A percentile compares a stretch with the other conserved stretches of the same genome.
Conservation (phyloP, 2,797 vertebrate genomes). For the Oreonectes daqikongensis region DNA sequence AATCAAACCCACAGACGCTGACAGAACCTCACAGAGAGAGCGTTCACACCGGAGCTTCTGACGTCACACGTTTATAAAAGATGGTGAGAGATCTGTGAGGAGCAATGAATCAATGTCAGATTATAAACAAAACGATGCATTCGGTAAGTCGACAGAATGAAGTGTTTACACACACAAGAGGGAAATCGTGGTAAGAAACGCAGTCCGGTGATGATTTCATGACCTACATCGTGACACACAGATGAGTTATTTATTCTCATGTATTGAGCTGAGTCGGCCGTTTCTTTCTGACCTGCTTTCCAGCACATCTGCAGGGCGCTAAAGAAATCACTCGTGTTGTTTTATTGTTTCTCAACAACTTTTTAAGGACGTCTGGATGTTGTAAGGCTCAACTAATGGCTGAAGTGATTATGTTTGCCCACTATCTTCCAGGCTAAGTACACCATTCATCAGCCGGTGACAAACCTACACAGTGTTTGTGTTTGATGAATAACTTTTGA, state of each 20-base stretch:
- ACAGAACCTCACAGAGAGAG: background rate
- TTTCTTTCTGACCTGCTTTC: slow-evolving; percentile 13
- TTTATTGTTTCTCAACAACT: slow-evolving; percentile 42
- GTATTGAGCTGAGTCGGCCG: background rate
- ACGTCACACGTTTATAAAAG: too few relatives aligned
- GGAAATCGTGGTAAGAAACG: background rate
- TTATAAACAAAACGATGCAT: too few relatives aligned
- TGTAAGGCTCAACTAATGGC: slow-evolving; percentile 28
- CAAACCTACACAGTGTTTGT: slow-evolving; percentile 43
- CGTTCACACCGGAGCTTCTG: background rate
- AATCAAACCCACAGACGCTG: slow-evolving; percentile 14
- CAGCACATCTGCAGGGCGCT: background rate
- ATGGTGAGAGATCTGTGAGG: too few relatives aligned
- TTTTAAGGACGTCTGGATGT: slow-evolving; percentile 27
- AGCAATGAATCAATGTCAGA: too few relatives aligned
- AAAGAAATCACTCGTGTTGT: slow-evolving; percentile 3
- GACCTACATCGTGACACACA: background rate
- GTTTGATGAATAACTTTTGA: slow-evolving; percentile 55
- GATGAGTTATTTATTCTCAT: background rate
- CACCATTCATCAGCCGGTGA: slow-evolving; percentile 48
- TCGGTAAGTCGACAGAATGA: background rate
- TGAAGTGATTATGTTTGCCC: slow-evolving; percentile 41
- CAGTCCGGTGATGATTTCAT: background rate
- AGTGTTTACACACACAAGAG: background rate
- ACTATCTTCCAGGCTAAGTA: slow-evolving; percentile 42